Conservation (phyloP, 2,113 vertebrate genomes). For the Bujurquina vittata region DNA sequence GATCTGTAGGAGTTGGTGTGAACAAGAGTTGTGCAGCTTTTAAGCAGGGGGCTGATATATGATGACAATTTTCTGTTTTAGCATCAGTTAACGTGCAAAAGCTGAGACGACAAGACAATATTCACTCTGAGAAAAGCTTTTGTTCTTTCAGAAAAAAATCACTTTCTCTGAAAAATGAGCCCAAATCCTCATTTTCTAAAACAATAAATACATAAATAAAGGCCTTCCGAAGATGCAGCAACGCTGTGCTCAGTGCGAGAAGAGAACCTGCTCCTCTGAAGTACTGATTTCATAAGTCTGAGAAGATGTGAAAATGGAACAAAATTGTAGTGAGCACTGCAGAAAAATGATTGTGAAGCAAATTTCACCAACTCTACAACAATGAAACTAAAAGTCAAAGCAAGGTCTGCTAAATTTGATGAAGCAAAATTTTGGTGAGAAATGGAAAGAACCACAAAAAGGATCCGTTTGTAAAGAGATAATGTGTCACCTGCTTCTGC, state of each 20-base stretch:
- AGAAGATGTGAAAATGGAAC: background rate
- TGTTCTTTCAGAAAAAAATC: background rate
- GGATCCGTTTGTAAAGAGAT: background rate
- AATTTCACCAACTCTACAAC: background rate
- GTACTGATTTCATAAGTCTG: conserved; percentile 17
- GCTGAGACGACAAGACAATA: conserved; percentile 14
- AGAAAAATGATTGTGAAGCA: background rate
- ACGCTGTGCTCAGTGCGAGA: conserved; percentile 30
- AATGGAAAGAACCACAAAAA: conserved; percentile 42
- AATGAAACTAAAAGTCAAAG: conserved; percentile 3
- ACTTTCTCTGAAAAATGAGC: conserved; percentile 29
- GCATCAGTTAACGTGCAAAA: conserved; percentile 46
- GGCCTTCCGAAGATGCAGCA: conserved; percentile 9
- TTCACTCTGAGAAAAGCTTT: background rate
- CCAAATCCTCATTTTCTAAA: conserved; percentile 13
- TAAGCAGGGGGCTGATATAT: background rate
- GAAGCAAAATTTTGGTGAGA: background rate
- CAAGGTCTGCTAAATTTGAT: background rate
- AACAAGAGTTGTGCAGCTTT: background rate
- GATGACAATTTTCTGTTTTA: conserved; percentile 14
- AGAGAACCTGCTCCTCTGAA: conserved; percentile 73
- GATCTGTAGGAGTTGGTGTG: background rate
- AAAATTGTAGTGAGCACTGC: conserved; percentile 17
- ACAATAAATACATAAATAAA: conserved; percentile 79
- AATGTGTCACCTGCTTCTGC: background rate